Base-by-base conservation (phyloP, 1,140 invertebrate species). In the Oscheius sp. region DNA sequence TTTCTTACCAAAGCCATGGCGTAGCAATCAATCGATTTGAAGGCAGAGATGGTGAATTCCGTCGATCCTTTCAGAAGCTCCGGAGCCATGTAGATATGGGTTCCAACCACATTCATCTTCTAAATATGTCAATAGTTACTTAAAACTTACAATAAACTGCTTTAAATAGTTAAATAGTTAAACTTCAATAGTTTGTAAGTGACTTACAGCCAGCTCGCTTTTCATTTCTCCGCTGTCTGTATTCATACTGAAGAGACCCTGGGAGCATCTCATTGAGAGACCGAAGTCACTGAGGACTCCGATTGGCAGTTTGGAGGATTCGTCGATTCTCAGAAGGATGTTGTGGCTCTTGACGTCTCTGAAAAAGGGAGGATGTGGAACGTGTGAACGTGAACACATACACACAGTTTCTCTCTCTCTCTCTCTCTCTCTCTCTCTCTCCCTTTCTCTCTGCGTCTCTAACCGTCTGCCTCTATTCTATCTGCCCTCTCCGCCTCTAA, bases 1-100 rank as follows among this genome's bases (percentile, higher is more conserved):
- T n/a, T n/a, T 10, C 38, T n/a, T 4, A 55, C 49, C 49, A 55
- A 55, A 23, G 49, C 49, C 49, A 55, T 55, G 49, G 49, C 49
- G 23, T 55, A 55, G 7, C 15, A 15, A 23, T 55, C 49, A 4
- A 55, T 55, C 7, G 49, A 15, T 55, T 55, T 55, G 49, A 55
- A 55, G 49, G 15, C 15, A 55, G 49, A 4, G 28, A 55, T 55
- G 23, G 15, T 26, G 15, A 55, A 23, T 55, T 55, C 49, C 7
- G 49, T 26, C 28, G 49, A 7, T 23, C 49, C 49, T 15, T 20
- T 26, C 49, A 55, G 23, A 13, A 55, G 49, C 23, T 55, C 49
- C 7, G 49, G 49, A 55, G 49, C 49, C 49, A 55, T 55, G 49
- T 55, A 55, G 23, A 15, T 15, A 20, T 55, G 49, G 7, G 49